Base-by-base conservation (phyloP, 2,888 invertebrate genomes). In the Nebria brevicollis region DNA sequence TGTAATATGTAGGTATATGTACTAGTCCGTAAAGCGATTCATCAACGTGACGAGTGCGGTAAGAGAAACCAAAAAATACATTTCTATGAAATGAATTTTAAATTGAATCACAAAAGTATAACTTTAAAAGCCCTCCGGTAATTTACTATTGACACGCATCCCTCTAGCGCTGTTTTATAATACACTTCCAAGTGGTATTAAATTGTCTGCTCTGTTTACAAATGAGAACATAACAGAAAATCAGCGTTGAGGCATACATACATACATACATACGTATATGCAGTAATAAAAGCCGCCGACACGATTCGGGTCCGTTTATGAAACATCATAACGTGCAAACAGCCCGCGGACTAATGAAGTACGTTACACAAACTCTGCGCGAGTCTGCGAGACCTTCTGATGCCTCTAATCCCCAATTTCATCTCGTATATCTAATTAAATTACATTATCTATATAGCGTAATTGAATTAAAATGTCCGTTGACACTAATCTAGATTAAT, bases 391-490 rank as follows among this genome's bases (percentile, higher is more conserved):
- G 76, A 81, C 81, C 75, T 81, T 77, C 72, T 81, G 81, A 81
- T 81, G 73, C 77, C 66, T 76, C 66, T 81, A 81, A 81, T 81
- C 81, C 77, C 64, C 77, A 81, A 77, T 77, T 81, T 81, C 81
- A 81, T 81, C 76, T 81, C 76, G 81, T 77, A 81, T 73, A 81
- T 76, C 81, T 81, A 81, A 81, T 81, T 81, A 81, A 81, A 81
- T 81, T 77, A 81, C 81, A 77, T 81, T 81, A 77, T 81, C 81
- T 81, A 81, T 81, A 81, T 72, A 81, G 77, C 81, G 77, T 81
- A 81, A 81, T 81, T 81, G 81, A 81, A 81, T 81, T 81, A 81
- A 81, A 81, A 81, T 77, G 81, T 81, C 81, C 81, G 81, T 73
- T 81, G 81, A 81, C 77, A 68, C n/a, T 81, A 81, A 81, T 81